phyloP scores from a whole-genome alignment of 2,888 invertebrate species.

The Drosophila bunnanda region DNA sequence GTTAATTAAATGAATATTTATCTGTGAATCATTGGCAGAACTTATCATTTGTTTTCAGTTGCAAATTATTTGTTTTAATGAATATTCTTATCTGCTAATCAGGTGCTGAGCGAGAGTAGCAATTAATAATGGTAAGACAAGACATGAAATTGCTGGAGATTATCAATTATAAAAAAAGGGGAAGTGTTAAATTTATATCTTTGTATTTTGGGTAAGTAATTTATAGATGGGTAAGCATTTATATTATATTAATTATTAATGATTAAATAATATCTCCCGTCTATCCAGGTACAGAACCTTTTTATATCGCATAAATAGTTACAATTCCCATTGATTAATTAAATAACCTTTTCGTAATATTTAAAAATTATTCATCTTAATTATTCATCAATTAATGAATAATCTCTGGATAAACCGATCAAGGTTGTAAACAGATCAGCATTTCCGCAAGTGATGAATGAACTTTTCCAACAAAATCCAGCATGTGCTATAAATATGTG shows the following conservation, averaged over 20 bases:
- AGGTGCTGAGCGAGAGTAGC: neutral
- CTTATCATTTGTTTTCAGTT: neutral
- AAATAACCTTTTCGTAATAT: too few relatives aligned
- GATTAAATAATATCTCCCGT: neutral
- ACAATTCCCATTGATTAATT: too few relatives aligned
- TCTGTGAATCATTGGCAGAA: slow-evolving; percentile 6
- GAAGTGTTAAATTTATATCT: neutral
- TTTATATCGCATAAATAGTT: too few relatives aligned
- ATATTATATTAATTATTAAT: neutral
- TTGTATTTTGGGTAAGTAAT: neutral
- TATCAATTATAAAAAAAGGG: neutral
- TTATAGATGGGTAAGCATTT: neutral
- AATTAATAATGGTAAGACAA: slow-evolving; percentile 6
- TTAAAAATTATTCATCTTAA: too few relatives aligned
- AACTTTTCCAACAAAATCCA: slow-evolving; percentile 9
- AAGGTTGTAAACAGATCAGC: slow-evolving; percentile 34
- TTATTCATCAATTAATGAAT: neutral
- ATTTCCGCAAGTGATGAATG: slow-evolving; percentile 48
- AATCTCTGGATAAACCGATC: slow-evolving; percentile 18
- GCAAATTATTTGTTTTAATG: slow-evolving; percentile 1
- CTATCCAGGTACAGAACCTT: too few relatives aligned
- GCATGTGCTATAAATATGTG: slow-evolving; percentile 4
- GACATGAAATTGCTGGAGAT: neutral
- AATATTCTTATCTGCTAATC: slow-evolving; percentile 12
- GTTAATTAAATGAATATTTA: slow-evolving; percentile 3